A percentile compares a stretch with the other conserved stretches of the same genome.
Evolutionary conservation across 1,140 invertebrate genomes (phyloP).

Genomic region (Dendrolimus punctatus): DNA sequence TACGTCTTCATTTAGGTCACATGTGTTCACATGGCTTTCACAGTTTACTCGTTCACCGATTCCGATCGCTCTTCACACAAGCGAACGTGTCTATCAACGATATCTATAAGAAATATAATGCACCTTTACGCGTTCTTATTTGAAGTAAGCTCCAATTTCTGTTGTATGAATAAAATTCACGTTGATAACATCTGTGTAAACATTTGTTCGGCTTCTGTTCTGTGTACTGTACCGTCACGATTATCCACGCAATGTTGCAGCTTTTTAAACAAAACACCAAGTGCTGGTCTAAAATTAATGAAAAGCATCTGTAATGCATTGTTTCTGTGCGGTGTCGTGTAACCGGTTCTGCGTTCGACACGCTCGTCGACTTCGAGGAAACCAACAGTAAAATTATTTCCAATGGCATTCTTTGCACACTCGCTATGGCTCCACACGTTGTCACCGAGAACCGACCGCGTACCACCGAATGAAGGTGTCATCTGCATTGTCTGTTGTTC

Average conservation of each 20-base stretch:
- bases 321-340: constrained; percentile 42
- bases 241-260: constrained; percentile 2
- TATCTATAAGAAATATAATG: constrained; percentile 12
- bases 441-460: constrained; percentile 19
- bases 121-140: constrained; percentile 12
- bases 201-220: neutral
- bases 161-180: too few relatives aligned
- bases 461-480: constrained; percentile 12
- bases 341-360: constrained; percentile 47
- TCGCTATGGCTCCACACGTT: constrained; percentile 21
- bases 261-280: constrained; percentile 9
- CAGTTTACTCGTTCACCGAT: constrained; percentile 20
- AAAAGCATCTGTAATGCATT: constrained; percentile 42
- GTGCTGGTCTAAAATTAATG: constrained; percentile 32
- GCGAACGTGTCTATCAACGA: constrained; percentile 4
- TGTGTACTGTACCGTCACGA: neutral
- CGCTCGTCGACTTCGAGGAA: constrained; percentile 49
- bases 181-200: neutral
- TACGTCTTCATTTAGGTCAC: constrained; percentile 14
- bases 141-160: constrained; percentile 2
- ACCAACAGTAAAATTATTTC: constrained; percentile 51
- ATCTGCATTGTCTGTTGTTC: constrained; percentile 30
- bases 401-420: constrained; percentile 55
- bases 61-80: constrained; percentile 17
- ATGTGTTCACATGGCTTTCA: constrained; percentile 23